Evolutionary conservation across 2,797 vertebrate species (phyloP).

Genomic region (Hyperoplus immaculatus): DNA sequence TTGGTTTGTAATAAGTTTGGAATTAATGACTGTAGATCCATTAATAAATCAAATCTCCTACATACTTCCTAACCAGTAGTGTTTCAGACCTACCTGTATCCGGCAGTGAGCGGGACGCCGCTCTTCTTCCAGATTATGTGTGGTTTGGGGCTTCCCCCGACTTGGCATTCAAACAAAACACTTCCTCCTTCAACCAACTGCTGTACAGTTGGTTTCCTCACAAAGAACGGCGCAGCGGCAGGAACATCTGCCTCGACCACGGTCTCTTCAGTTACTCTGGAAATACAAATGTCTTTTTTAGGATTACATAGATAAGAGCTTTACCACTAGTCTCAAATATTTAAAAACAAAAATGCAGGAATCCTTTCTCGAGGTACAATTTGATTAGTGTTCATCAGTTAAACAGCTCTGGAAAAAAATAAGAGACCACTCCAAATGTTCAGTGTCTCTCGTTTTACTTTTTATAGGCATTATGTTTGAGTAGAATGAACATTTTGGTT

Average conservation of each 20-base stretch:
- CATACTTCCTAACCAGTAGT: neutral
- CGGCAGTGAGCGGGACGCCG: conserved; percentile 91
- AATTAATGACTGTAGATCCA: neutral
- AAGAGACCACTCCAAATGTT: too few species aligned
- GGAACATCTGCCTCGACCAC: conserved; percentile 85
- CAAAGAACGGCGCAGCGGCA: conserved; percentile 89
- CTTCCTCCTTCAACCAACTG: conserved; percentile 94
- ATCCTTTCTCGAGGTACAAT: neutral
- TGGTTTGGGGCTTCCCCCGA: conserved; percentile 93
- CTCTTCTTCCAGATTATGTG: conserved; percentile 96
- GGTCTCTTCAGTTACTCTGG: conserved; percentile 83
- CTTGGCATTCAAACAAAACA: conserved; percentile 92
- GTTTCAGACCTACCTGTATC: conserved; percentile 88
- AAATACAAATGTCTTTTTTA: conserved; percentile 51
- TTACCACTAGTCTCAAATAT: neutral
- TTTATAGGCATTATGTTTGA: too few species aligned
- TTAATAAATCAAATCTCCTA: neutral
- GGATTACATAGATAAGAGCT: neutral
- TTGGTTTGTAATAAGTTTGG: neutral
- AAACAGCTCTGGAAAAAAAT: neutral
- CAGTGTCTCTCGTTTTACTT: too few species aligned
- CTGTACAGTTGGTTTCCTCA: conserved; percentile 89
- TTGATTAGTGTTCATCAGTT: neutral
- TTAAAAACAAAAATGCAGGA: neutral
- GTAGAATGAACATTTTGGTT: too few species aligned